Evolutionary conservation across 2,888 invertebrate species (phyloP), one percentile per base, ranked within the genome.

Genomic region (Cephalotes varians): DNA sequence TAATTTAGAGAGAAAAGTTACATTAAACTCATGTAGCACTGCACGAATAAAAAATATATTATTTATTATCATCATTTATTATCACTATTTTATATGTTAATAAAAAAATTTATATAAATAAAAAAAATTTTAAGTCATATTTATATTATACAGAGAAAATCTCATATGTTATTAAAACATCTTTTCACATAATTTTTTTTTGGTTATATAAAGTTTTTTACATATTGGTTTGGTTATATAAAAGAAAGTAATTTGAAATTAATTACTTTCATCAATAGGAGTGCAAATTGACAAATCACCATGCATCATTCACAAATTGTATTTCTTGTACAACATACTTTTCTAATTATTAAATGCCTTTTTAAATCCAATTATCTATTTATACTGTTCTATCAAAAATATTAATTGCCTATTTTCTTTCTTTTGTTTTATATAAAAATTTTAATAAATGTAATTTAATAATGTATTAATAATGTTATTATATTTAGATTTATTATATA

Each of bases 311-410:
- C 31, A 69, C 34, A 79, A 7, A 69, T 56, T 34, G 5, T 9
- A 77, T 31, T 56, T 56, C 7, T 79, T 79, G 18, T 31, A 79
- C 21, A 56, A 77, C 44, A 69, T 69, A 69, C n/a, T 77, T 56
- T 7, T 79, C 21, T 67, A 69, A 67, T 77, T 54, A 31, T 37
- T 58, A 65, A 40, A 34, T 56, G 7, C 56, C 25, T 34, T 69
- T 44, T 58, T 31, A 12, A 79, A 56, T 44, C 18, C 21, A 67
- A 56, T 77, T 67, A 54, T 56, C 21, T 56, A 67, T 44, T 67
- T 56, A 67, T 77, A 69, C n/a, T 79, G n/a, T 56, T 58, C 25
- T n/a, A 79, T 69, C 44, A 67, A 56, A 56, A 77, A 69, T 56
- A 69, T 77, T 44, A 34, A 77, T 76, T 54, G 31, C 1, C 10